Evolutionary conservation across 37 sponge, comb jelly and placozoan species (phyloP), one percentile per base, ranked within the genome.

Genomic region (Oopsacas minuta): DNA sequence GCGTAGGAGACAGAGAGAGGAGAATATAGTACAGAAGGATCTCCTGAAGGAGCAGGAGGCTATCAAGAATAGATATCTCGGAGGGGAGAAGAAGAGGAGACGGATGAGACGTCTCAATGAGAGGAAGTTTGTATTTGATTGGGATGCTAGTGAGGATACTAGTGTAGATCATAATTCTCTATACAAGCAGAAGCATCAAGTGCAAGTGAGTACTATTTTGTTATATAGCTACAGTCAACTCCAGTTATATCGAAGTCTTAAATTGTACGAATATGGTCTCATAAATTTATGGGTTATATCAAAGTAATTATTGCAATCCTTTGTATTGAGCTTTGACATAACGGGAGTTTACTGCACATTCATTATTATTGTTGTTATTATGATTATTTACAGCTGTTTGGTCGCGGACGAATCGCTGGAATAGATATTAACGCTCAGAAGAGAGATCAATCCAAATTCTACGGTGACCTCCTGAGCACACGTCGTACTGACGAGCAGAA

Each of bases 71-170:
- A 85, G 92, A 0, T 94, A 94, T 49, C 85, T 94, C 15, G 95
- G 95, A 17, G 91, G 75, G 34, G 91, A 90, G 83, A 94, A 90
- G 86, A 96, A 89, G 88, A 81, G 86, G 52, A 89, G 92, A 36
- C 86, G 85, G 37, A 84, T 92, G 86, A 39, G 99, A 8, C 53
- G 93, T 0, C 53, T 92, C 83, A 90, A 94, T 22, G 99, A 97
- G 75, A 82, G 92, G 20, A 97, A 97, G 86, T 97, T 97, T 91
- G 99, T 97, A 52, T 97, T 97, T 87, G 95, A 92, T 36, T 97
- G 99, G 99, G 99, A 97, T 38, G 85, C 90, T 20, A 83, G 84
- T 0, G 99, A 97, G 25, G 99, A 97, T 52, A 97, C 99, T 17
- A 90, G 93, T 12, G 85, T 53, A 34, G 99, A 97, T 84, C 91